These are phyloP conservation scores for Stenopsyche tienmushanensis DNA, from an alignment of 1,140 invertebrate species.

Conservation along the genomic window DNA sequence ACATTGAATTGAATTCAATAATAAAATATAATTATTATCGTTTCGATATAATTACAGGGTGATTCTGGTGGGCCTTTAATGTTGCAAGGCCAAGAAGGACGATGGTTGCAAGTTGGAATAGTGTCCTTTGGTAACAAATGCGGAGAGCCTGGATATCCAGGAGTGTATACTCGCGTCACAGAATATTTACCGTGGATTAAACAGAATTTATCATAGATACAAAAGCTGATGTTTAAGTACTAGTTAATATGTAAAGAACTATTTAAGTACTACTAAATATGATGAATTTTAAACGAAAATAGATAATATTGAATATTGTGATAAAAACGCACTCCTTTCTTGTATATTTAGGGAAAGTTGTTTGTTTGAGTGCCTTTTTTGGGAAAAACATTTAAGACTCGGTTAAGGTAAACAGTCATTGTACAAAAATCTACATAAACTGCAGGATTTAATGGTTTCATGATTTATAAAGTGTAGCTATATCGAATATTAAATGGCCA, in stretches of 20 bases:
- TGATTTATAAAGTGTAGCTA: too few species aligned
- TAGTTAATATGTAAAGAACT: too few species aligned
- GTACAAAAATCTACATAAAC: too few species aligned
- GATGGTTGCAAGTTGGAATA: conserved; percentile 85
- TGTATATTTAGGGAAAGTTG: too few species aligned
- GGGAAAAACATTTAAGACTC: too few species aligned
- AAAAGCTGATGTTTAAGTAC: too few species aligned
- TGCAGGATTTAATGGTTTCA: too few species aligned
- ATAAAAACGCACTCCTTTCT: not conserved
- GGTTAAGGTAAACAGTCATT: too few species aligned
- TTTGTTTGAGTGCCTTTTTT: too few species aligned
- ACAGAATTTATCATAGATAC: conserved; percentile 3
- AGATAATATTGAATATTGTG: not conserved
- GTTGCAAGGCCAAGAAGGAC: conserved; percentile 65
- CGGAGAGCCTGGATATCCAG: conserved; percentile 82
- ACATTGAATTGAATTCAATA: not conserved
- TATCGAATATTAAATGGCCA: too few species aligned
- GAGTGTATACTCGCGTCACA: conserved; percentile 66
- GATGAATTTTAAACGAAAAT: not conserved
- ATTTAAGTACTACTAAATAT: not conserved
- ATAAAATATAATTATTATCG: not conserved
- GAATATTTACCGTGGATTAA: conserved; percentile 49
- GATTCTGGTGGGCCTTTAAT: conserved; percentile 83
- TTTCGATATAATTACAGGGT: conserved; percentile 54
- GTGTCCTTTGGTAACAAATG: conserved; percentile 92